These are phyloP conservation scores for Entomobrya proxima DNA, from an alignment of 2,888 invertebrate species.

Conservation along the genomic window DNA sequence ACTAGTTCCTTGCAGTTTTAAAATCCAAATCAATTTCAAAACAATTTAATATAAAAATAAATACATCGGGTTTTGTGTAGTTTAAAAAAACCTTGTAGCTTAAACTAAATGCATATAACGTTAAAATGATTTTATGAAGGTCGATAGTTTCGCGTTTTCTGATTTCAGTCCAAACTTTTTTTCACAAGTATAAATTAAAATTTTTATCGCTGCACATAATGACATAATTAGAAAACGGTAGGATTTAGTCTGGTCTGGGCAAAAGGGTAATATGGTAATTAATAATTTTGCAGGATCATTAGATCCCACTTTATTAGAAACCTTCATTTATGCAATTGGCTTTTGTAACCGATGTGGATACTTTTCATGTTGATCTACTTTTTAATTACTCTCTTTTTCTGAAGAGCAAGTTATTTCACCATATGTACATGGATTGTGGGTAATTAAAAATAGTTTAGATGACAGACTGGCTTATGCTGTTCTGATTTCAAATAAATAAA, in stretches of 20 bases:
- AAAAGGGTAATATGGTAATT: slow-evolving; percentile 48
- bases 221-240: slow-evolving; percentile 31
- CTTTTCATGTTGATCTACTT: not conserved
- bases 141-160: not conserved
- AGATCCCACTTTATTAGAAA: not conserved
- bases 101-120: not conserved
- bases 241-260: slow-evolving; percentile 30
- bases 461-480: not conserved
- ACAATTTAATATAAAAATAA: not conserved
- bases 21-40: not conserved
- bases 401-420: slow-evolving; percentile 39
- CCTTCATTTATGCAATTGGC: not conserved
- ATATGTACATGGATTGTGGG: slow-evolving; percentile 16
- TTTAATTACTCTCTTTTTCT: slow-evolving; percentile 56
- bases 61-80: too few relatives aligned
- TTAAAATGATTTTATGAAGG: not conserved
- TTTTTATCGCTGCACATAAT: slow-evolving; percentile 32
- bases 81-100: too few relatives aligned
- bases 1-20: slow-evolving; percentile 19
- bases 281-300: slow-evolving; percentile 35
- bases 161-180: slow-evolving; percentile 7
- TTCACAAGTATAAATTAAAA: not conserved
- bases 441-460: slow-evolving; percentile 34
- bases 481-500: slow-evolving; percentile 4
- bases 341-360: not conserved